Evolutionary conservation across 2,888 invertebrate genomes (phyloP), one percentile per base, ranked within the genome.

Genomic region (Luperina nickerlii): DNA sequence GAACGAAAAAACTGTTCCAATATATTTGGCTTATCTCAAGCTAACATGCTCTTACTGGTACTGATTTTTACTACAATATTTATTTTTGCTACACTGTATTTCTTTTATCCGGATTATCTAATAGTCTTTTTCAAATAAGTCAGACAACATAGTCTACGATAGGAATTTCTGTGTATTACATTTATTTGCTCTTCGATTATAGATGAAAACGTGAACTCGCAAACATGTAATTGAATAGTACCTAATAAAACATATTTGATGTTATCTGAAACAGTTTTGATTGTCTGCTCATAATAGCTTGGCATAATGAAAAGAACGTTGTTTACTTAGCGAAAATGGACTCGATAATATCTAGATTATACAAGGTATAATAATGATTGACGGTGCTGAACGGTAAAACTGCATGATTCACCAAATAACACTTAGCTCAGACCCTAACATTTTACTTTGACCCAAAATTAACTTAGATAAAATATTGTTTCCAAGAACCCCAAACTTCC

Each of bases 21-120:
- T 78, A 83, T 76, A 74, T 86, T 86, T 88, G 83, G 74, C 70
- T 80, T 88, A 78, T 88, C 75, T 82, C 68, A 79, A 77, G 66
- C 65, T 48, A 88, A 83, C 70, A 76, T 76, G 20, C 62, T 78
- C 57, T 76, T 45, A 68, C 74, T 82, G 42, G 76, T 81, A 76
- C 74, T 63, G 82, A 82, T 70, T 79, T 86, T 82, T 88, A 77
- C 63, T 79, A 70, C 72, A 78, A 72, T 82, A 69, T 82, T 80
- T 84, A 73, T 74, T 76, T 86, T 79, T 77, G 63, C 48, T 67
- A 42, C n/a, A 57, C 20, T 51, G 67, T 76, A 75, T 77, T 77
- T 82, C 79, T 79, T 83, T 79, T 79, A 79, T 83, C 74, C 27
- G 27, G 51, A 62, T 78, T 74, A 73, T 75, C 72, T 65, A 67